Evolutionary conservation across 2,888 invertebrate genomes (phyloP).

Genomic region (Polylopha cassiicola): DNA sequence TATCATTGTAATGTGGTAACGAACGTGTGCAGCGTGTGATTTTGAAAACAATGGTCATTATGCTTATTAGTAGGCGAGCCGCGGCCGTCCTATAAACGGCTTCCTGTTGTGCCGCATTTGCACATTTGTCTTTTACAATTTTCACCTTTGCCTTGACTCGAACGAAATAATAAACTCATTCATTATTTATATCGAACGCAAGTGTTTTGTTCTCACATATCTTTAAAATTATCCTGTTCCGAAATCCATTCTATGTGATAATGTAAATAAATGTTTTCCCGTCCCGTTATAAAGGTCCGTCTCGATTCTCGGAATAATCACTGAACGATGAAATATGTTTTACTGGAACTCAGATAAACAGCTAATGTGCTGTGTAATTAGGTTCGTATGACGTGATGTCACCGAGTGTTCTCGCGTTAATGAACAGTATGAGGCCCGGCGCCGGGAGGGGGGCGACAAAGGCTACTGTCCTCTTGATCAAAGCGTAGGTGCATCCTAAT

Average conservation of each 20-base stretch:
- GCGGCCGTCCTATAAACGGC: slow-evolving; percentile 41
- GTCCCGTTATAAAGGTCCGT: slow-evolving; percentile 5
- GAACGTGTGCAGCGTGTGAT: slow-evolving; percentile 19
- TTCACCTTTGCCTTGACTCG: slow-evolving; percentile 41
- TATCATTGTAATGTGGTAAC: slow-evolving; percentile 26
- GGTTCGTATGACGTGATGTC: slow-evolving; percentile 20
- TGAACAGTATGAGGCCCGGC: slow-evolving; percentile 2
- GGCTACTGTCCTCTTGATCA: slow-evolving; percentile 46
- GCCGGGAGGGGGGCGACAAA: too few species aligned
- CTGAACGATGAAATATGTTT: background rate
- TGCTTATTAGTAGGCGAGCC: slow-evolving; percentile 39
- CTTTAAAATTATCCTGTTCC: slow-evolving; percentile 28
- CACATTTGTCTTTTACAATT: slow-evolving; percentile 32
- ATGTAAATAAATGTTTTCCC: background rate
- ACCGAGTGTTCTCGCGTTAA: slow-evolving; percentile 12
- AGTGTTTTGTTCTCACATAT: background rate
- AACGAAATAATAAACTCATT: too few species aligned
- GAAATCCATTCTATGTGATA: slow-evolving; percentile 1
- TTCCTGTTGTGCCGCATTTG: slow-evolving; percentile 57
- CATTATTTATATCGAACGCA: background rate
- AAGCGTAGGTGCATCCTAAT: slow-evolving; percentile 60
- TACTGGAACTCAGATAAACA: slow-evolving; percentile 13
- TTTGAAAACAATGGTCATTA: slow-evolving; percentile 42
- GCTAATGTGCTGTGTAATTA: slow-evolving; percentile 23
- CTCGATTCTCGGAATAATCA: slow-evolving; percentile 14